phyloP scores from a whole-genome alignment of 2,797 vertebrate species.

The Huso huso region DNA sequence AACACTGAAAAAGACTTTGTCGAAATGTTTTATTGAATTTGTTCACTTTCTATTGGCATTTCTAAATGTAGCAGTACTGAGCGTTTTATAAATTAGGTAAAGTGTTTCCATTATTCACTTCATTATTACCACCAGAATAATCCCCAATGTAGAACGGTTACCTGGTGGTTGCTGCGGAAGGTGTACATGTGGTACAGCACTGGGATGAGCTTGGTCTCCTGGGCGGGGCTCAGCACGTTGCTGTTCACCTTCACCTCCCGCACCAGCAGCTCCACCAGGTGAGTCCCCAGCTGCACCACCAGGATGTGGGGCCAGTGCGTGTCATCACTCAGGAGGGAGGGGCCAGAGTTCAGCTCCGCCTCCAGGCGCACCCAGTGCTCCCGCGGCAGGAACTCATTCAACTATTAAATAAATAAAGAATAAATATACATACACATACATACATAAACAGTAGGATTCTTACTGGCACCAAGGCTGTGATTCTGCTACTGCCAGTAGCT shows the following conservation, averaged over 20 bases:
- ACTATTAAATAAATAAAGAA: conserved; percentile 39
- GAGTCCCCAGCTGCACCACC: conserved; percentile 72
- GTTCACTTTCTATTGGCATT: too few species aligned
- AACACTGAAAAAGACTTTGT: too few species aligned
- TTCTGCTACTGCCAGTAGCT: conserved; percentile 1
- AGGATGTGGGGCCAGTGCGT: conserved; percentile 62
- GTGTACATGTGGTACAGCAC: conserved; percentile 90
- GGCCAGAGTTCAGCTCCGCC: conserved; percentile 46
- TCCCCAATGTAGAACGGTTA: conserved; percentile 29
- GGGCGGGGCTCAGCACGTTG: conserved; percentile 46
- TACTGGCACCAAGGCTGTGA: neutral
- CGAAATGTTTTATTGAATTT: too few species aligned
- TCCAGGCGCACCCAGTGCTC: conserved; percentile 74
- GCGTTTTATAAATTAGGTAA: too few species aligned
- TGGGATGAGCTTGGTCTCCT: conserved; percentile 57
- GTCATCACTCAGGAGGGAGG: conserved; percentile 44
- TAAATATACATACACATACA: neutral
- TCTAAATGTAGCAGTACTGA: too few species aligned
- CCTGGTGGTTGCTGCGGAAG: conserved; percentile 79
- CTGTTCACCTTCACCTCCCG: conserved; percentile 65
- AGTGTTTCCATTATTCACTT: too few species aligned
- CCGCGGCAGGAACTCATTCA: conserved; percentile 54
- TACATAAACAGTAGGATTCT: neutral
- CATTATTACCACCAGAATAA: too few species aligned
- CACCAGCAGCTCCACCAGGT: conserved; percentile 78